Evolutionary conservation across 2,113 vertebrate species (phyloP), one percentile per base, ranked within the genome.

Genomic region (Coryphaenoides rupestris): DNA sequence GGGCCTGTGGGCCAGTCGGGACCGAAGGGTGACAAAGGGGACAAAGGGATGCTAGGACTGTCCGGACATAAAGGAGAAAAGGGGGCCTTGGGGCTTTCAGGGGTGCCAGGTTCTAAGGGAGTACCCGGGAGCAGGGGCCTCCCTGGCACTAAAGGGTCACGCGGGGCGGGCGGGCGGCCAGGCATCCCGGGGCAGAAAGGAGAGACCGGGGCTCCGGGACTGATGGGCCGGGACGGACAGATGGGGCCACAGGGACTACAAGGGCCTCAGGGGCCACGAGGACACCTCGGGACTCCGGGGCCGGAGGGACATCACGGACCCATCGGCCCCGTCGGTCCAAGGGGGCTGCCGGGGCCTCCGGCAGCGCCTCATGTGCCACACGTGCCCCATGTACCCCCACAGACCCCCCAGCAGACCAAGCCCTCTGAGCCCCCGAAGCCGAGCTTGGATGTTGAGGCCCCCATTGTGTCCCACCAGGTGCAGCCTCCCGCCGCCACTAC

Each of bases 21-120:
- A 47, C 87, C 88, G 71, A 98, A 95, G 78, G 97, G 97, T 78
- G 95, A 94, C 63, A 95, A 92, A 89, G 97, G 97, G 85, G 96
- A 98, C 53, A 94, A 91, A 74, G 97, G 97, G 66, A 78, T 91
- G 53, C 78, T 86, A 0, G 97, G 97, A 33, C 61, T 87, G 3
- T 86, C 88, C 0, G 97, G 97, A 57, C 77, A 87, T 15, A 91
- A 89, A 24, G 97, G 96, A 72, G 95, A 98, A 65, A 96, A 88
- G 68, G 97, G 97, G 24, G 78, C 90, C 23, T 16, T 78, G 0
- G 97, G 97, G 59, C 90, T 87, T 4, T 52, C 78, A 0, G 97
- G 97, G 0, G 77, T 76, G 12, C 81, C 90, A 13, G 97, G 97
- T 85, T 91, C 94, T 67, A 95, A 94, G 65, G 97, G 96, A 58